Percentiles rank a stretch among this genome's conserved stretches.
phyloP scores from a whole-genome alignment of 92 coral and sea anemone genomes.

The Porites divaricata region DNA sequence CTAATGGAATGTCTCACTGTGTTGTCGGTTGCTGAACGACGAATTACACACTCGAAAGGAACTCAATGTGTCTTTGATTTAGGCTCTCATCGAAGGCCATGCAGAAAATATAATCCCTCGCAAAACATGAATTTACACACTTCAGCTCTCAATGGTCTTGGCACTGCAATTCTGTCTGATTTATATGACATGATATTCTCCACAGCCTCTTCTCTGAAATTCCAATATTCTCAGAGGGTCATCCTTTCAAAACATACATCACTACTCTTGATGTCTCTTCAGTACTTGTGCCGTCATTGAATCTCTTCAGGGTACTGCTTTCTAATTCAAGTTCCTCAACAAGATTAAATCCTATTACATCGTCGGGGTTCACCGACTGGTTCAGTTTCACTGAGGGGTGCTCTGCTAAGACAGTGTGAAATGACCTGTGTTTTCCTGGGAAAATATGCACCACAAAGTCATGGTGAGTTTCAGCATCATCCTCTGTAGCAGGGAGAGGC shows the following conservation, averaged over 20 bases:
- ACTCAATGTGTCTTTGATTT: constrained; percentile 47
- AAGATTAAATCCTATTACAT: constrained; percentile 46
- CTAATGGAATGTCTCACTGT: constrained; percentile 57
- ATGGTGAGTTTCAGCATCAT: constrained; percentile 33
- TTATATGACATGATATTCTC: constrained; percentile 52
- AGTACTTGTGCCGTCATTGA: neutral
- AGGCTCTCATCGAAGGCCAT: constrained; percentile 48
- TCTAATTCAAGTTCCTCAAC: constrained; percentile 27
- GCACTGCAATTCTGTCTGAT: constrained; percentile 46
- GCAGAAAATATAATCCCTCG: constrained; percentile 48
- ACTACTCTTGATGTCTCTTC: constrained; percentile 37
- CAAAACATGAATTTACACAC: neutral
- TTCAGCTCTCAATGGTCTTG: neutral
- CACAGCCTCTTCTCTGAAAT: constrained; percentile 48
- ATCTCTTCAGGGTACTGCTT: constrained; percentile 16
- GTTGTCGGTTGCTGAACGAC: constrained; percentile 53
- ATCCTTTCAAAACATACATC: constrained; percentile 51
- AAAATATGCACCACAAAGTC: constrained; percentile 23
- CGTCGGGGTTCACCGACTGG: constrained; percentile 41
- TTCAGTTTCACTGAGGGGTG: constrained; percentile 39
- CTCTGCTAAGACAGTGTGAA: constrained; percentile 67
- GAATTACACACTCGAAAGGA: constrained; percentile 57
- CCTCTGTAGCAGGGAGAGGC: too few species aligned
- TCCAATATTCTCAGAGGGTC: constrained; percentile 54
- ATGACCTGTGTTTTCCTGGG: constrained; percentile 46